Base-by-base conservation (phyloP, 64 coral and sea anemone species). In the Actinia equina region DNA sequence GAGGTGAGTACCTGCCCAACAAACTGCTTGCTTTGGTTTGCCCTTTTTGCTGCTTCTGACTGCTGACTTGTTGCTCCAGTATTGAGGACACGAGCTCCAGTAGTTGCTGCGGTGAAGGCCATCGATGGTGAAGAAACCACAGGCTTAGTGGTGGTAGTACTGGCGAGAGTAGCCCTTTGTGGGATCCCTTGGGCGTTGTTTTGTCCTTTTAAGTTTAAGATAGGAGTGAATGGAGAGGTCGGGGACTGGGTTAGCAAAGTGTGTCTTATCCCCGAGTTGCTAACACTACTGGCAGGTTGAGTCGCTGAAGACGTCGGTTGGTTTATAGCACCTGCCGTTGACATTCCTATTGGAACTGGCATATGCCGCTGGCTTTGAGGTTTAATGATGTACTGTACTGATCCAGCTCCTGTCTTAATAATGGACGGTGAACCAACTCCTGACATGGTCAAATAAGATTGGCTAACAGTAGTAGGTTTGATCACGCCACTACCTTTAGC, bases 381-480 rank as follows among this genome's bases (percentile, higher is more conserved):
- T n/a, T n/a, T n/a, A n/a, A n/a, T n/a, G n/a, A n/a, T n/a, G n/a
- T n/a, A n/a, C n/a, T n/a, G n/a, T n/a, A n/a, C n/a, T n/a, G n/a
- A n/a, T n/a, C n/a, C n/a, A n/a, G n/a, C n/a, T n/a, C n/a, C n/a
- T n/a, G n/a, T n/a, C n/a, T n/a, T n/a, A n/a, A n/a, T n/a, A n/a
- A 67, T 87, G 79, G 94, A 92, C 0, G 94, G 90, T 16, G 94
- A 83, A 8, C 93, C 90, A 25, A 84, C 90, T 20, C 90, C 76
- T 9, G 91, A 89, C 42, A 95, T 92, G 9, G 90, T 89, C 60
- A 95, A 79, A 49, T 91, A 89, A 3, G 94, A 89, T 53, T 95
- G 94, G 5, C 90, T 81, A 2, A 52, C 78, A n/a, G n/a, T n/a
- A 49, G 78, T 7, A 52, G 78, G 78, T 52, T 81, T 81, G 17